Base-by-base conservation (phyloP, 1,140 invertebrate genomes). In the Drosophila ananassae region DNA sequence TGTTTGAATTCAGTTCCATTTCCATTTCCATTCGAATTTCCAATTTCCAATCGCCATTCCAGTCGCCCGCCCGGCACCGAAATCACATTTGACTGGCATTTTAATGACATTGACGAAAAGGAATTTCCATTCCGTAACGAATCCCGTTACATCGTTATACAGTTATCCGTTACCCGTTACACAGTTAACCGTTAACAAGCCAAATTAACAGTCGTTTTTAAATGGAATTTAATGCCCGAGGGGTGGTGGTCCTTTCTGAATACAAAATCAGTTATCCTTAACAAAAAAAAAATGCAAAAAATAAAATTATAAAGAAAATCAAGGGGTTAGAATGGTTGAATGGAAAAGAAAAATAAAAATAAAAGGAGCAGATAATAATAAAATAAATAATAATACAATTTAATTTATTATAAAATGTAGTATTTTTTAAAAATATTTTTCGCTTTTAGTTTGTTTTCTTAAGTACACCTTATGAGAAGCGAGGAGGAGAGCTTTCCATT, bases 61-160 rank as follows among this genome's bases (percentile, higher is more conserved):
- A 44, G 41, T 44, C 41, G 34, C 10, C 30, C 30, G 30, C 30
- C 34, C 34, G 34, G 10, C 55, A 32, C 46, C 50, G 34, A 85
- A 85, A 85, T 85, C 81, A 81, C 81, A 78, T 85, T 81, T 78
- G 73, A 77, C 53, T 85, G 81, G 74, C 73, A 73, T 85, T 85
- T 77, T 84, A 84, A 84, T 84, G 80, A 77, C 73, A 57, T 69
- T 76, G 67, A 66, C 80, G 73, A 24, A 66, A 68, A 60, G 64
- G 77, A 74, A 74, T 85, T 67, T 69, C 10, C 34, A 37, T 37
- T 37, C 10, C 34, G 8, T 32, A 8, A 6, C 30, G 30, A 32
- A 10, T 37, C 3, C 10, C 34, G 34, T 37, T 37, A 37, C 1
- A 37, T n/a, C 53, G 46, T 24, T 56, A 37, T 37, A n/a, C 25